phyloP scores from a whole-genome alignment of 2,888 invertebrate genomes.

The Drosophila seclusa region DNA sequence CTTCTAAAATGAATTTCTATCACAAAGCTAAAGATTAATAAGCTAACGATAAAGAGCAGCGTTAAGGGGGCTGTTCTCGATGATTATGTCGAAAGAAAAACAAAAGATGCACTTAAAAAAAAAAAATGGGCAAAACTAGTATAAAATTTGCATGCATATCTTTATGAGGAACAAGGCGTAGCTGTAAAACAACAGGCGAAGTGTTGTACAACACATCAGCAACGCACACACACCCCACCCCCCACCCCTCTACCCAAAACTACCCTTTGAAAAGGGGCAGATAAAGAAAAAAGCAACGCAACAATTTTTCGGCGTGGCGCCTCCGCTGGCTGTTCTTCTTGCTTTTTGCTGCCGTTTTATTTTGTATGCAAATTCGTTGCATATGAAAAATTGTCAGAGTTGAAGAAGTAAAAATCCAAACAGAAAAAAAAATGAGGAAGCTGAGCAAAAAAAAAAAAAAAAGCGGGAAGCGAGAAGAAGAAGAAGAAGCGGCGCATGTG shows the following conservation, averaged over 20 bases:
- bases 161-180: conserved; percentile 49
- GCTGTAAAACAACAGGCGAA: conserved; percentile 53
- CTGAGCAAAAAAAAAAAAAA: conserved; percentile 6
- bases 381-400: conserved; percentile 70
- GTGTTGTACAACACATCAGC: conserved; percentile 11
- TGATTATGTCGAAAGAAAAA: conserved; percentile 53
- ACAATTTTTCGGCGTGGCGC: conserved; percentile 70
- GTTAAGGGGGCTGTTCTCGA: conserved; percentile 2
- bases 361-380: conserved; percentile 77
- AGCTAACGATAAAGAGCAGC: not conserved
- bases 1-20: conserved; percentile 22
- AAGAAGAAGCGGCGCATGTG: conserved; percentile 40
- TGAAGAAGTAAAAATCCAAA: conserved; percentile 20
- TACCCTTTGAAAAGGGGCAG: not conserved
- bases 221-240: not conserved
- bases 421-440: conserved; percentile 1
- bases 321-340: conserved; percentile 37
- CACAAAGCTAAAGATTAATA: conserved; percentile 27
- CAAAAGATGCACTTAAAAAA: conserved; percentile 15
- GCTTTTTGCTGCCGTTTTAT: conserved; percentile 38
- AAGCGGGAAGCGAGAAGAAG: conserved; percentile 7
- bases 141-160: conserved; percentile 74
- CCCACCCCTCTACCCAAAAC: not conserved
- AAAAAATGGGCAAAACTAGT: conserved; percentile 50
- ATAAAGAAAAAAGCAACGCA: conserved; percentile 58